phyloP scores from a whole-genome alignment of 2,113 vertebrate species.

The Psittacula cyanocephala region DNA sequence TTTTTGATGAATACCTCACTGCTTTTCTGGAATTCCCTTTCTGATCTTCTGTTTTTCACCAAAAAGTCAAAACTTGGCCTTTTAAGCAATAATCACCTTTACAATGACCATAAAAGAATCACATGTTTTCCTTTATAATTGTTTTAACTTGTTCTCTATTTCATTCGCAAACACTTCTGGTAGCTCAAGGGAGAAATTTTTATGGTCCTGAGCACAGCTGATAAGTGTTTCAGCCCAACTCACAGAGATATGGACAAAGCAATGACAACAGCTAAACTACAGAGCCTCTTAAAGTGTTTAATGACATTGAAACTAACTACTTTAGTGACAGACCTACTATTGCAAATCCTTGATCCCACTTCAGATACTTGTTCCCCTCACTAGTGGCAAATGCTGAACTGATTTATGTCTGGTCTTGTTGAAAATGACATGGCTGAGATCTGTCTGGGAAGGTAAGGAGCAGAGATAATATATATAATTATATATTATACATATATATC shows the following conservation, averaged over 20 bases:
- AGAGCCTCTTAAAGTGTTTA: background rate
- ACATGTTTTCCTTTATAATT: background rate
- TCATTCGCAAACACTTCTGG: background rate
- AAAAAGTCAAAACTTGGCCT: background rate
- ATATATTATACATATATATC: background rate
- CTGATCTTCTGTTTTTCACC: background rate
- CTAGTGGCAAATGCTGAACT: background rate
- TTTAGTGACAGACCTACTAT: background rate
- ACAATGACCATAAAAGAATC: background rate
- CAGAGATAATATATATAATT: background rate
- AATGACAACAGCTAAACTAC: background rate
- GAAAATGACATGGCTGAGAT: background rate
- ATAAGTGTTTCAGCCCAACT: background rate
- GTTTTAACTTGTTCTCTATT: background rate
- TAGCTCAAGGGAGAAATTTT: background rate
- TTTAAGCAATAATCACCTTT: background rate
- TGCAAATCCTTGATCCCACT: background rate
- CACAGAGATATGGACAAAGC: accelerated
- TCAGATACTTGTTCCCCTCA: background rate
- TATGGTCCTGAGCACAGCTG: background rate
- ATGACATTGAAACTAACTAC: background rate
- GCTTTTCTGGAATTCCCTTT: background rate
- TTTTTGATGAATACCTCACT: background rate
- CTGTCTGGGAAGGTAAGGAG: background rate
- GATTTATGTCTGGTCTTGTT: background rate